Conservation (phyloP, 2,113 vertebrate species). For the Sapajus apella region DNA sequence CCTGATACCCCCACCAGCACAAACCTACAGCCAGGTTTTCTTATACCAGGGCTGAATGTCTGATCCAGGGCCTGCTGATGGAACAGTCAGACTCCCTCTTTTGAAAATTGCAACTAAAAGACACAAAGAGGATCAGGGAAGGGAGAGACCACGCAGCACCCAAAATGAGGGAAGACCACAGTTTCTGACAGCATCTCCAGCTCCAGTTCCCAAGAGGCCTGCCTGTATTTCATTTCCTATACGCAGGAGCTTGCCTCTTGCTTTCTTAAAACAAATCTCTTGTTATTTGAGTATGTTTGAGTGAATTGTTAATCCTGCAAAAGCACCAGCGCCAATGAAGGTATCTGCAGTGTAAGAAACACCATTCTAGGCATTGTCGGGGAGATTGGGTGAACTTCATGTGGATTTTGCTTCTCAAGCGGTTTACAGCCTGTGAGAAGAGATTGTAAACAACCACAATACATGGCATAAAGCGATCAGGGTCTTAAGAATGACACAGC, state of each 20-base stretch:
- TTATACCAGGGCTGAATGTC: not conserved
- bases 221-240: not conserved
- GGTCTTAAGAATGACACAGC: not conserved
- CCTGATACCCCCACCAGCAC: not conserved
- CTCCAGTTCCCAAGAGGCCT: not conserved
- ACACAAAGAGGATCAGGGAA: not conserved
- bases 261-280: slow-evolving; percentile 11
- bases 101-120: not conserved
- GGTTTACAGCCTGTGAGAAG: not conserved
- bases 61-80: not conserved
- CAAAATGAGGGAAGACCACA: not conserved
- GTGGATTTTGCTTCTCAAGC: not conserved
- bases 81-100: not conserved
- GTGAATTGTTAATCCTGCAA: not conserved
- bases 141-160: not conserved
- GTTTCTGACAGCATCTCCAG: not conserved
- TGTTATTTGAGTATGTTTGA: not conserved
- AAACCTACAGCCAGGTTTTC: not conserved
- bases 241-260: not conserved
- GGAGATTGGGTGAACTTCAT: not conserved
- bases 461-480: too few species aligned
- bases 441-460: not conserved
- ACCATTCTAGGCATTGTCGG: not conserved
- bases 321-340: not conserved
- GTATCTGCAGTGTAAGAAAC: not conserved